A percentile compares a stretch with the other conserved stretches of the same genome.
Conservation (phyloP, 2,888 invertebrate species). For the Chymomyza amoena region DNA sequence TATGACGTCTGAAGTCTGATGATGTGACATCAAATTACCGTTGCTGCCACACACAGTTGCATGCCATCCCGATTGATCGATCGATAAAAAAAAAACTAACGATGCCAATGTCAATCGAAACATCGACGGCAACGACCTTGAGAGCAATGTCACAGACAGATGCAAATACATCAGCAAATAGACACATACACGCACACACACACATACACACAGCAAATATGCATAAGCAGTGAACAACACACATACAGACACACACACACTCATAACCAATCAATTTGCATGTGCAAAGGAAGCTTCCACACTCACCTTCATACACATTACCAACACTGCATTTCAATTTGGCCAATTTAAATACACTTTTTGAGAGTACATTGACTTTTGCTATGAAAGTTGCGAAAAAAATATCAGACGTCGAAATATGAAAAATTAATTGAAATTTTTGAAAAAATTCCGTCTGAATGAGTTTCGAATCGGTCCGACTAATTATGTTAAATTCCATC, state of each 20-base stretch:
- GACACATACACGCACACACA: conserved; percentile 4
- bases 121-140: conserved; percentile 48
- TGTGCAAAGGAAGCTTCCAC: background rate
- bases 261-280: background rate
- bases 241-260: background rate
- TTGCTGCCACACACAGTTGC: conserved; percentile 7
- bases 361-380: background rate
- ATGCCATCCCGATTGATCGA: background rate
- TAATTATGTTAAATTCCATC: too few relatives aligned
- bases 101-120: conserved; percentile 54
- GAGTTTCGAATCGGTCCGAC: too few relatives aligned
- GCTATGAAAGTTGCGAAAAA: background rate
- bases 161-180: background rate
- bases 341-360: background rate
- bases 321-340: background rate
- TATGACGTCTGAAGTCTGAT: background rate
- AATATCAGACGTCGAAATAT: too few relatives aligned
- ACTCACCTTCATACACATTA: background rate
- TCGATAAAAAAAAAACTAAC: conserved; percentile 23
- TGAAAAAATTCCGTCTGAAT: too few relatives aligned
- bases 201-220: background rate
- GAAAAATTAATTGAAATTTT: too few relatives aligned
- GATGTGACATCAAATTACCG: conserved; percentile 21
- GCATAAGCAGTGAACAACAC: background rate
- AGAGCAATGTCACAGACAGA: conserved; percentile 41